Conservation (phyloP, 2,113 vertebrate genomes). For the Synodontis membranacea region DNA sequence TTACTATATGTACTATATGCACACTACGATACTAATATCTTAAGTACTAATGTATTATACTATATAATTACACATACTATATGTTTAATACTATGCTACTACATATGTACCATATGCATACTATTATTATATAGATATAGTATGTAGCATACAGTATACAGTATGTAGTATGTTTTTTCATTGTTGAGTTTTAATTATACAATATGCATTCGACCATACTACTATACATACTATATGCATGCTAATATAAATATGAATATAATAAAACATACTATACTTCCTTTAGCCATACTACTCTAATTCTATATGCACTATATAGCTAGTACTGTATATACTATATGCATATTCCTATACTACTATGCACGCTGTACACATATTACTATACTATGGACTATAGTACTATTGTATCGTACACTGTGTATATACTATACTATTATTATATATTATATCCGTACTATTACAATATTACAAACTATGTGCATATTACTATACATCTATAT, state of each 20-base stretch:
- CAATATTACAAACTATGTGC: neutral
- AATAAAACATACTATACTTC: neutral
- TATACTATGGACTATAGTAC: neutral
- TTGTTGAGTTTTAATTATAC: neutral
- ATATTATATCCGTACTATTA: neutral
- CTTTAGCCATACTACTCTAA: neutral
- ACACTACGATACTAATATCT: too few species aligned
- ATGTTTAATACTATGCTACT: too few species aligned
- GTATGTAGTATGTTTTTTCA: neutral
- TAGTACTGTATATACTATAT: neutral
- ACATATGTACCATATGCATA: too few species aligned
- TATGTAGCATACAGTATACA: neutral
- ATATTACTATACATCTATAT: neutral
- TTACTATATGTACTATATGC: neutral
- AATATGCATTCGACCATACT: neutral
- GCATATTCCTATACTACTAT: neutral
- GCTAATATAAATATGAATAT: neutral
- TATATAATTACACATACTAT: too few species aligned
- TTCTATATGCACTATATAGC: too few species aligned
- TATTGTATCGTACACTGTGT: neutral
- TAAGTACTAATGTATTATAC: too few species aligned
- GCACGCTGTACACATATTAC: neutral
- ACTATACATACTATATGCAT: neutral
- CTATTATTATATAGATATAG: too few species aligned
- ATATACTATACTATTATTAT: neutral